A percentile compares a stretch with the other conserved stretches of the same genome.
phyloP scores from a whole-genome alignment of 1,140 invertebrate genomes.

The Oedothorax gibbosus region DNA sequence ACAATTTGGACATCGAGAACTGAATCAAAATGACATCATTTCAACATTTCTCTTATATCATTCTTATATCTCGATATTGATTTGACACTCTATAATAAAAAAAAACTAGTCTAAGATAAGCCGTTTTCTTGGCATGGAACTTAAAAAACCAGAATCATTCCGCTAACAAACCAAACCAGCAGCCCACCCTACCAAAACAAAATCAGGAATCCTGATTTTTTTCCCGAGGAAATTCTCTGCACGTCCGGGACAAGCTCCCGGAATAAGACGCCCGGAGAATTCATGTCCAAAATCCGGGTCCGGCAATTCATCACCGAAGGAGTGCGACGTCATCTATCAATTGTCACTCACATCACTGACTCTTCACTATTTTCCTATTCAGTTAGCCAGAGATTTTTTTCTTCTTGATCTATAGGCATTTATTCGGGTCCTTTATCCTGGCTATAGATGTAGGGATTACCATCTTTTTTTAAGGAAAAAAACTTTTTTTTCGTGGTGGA shows the following conservation, averaged over 20 bases:
- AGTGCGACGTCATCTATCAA: constrained; percentile 37
- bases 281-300: constrained; percentile 21
- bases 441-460: too few relatives aligned
- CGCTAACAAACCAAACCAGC: background rate
- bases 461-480: too few relatives aligned
- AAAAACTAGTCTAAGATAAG: too few relatives aligned
- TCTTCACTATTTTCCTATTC: constrained; percentile 10
- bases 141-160: background rate
- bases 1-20: too few relatives aligned
- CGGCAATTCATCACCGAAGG: constrained; percentile 25
- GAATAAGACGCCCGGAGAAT: constrained; percentile 18
- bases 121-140: too few relatives aligned
- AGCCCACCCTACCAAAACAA: background rate
- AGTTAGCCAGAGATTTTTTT: background rate
- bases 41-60: too few relatives aligned
- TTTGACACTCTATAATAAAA: too few relatives aligned
- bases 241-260: constrained; percentile 22
- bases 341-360: constrained; percentile 28
- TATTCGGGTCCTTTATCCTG: too few relatives aligned
- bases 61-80: too few relatives aligned
- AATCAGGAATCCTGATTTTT: too few relatives aligned
- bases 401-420: background rate
- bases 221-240: background rate
- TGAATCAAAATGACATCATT: too few relatives aligned
- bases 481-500: too few relatives aligned